These are phyloP conservation scores for Pangasianodon hypophthalmus DNA, from an alignment of 2,113 vertebrate genomes.

Conservation along the genomic window DNA sequence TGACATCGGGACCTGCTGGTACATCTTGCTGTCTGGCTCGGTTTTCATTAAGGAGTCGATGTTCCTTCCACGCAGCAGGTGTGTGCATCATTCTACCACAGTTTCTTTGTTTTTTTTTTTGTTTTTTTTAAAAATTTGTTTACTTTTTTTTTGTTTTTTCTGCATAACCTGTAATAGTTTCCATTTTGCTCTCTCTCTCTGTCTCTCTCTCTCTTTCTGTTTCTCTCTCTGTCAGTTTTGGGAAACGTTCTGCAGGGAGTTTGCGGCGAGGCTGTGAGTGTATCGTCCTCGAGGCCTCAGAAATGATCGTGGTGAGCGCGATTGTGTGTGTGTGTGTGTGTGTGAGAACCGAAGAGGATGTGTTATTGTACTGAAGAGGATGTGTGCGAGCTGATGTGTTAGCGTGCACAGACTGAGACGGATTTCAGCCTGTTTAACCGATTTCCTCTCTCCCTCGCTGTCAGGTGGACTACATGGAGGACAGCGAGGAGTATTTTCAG, in stretches of 20 bases:
- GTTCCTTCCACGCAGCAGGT: constrained; percentile 89
- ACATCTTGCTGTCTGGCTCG: constrained; percentile 87
- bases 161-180: neutral
- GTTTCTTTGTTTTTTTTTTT: neutral
- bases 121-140: no score
- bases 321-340: neutral
- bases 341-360: neutral
- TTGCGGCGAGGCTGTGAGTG: constrained; percentile 56
- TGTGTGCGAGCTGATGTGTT: neutral
- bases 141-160: neutral
- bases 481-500: constrained; percentile 90
- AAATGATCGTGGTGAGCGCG: constrained; percentile 57
- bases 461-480: constrained; percentile 87
- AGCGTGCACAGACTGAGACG: neutral
- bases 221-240: constrained; percentile 50
- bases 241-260: constrained; percentile 64
- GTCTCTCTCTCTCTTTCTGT: neutral
- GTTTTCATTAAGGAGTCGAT: constrained; percentile 92
- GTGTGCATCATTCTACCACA: neutral
- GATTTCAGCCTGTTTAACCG: neutral
- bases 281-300: constrained; percentile 54
- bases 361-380: neutral
- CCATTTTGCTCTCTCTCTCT: neutral
- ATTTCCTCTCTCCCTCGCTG: neutral
- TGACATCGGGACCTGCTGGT: constrained; percentile 89